These are phyloP conservation scores for Lonchura striata DNA, from an alignment of 2,113 vertebrate species.

Conservation along the genomic window DNA sequence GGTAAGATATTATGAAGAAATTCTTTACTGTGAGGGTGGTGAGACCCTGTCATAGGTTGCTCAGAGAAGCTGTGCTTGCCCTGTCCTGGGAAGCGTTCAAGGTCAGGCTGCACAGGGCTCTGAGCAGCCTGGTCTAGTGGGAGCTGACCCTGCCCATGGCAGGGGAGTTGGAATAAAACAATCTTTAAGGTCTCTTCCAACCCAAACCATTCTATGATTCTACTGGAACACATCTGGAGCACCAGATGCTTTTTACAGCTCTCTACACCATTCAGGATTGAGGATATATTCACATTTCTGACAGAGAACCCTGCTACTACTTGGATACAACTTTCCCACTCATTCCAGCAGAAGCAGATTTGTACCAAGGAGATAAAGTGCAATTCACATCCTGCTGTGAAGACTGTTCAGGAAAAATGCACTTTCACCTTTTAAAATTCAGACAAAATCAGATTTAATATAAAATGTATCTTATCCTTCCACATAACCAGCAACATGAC, in stretches of 20 bases:
- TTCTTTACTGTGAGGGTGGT: not conserved
- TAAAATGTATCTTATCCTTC: not conserved
- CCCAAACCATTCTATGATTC: not conserved
- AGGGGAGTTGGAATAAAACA: not conserved
- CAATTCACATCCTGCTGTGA: not conserved
- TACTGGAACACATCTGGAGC: not conserved
- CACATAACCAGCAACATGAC: not conserved
- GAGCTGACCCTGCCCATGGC: not conserved
- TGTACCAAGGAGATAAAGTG: not conserved
- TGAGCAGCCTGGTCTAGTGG: not conserved
- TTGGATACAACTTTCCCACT: not conserved
- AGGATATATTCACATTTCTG: not conserved
- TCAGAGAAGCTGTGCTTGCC: not conserved
- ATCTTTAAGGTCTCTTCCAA: not conserved
- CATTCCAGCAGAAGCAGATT: not conserved
- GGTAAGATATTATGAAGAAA: not conserved
- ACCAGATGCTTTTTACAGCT: not conserved
- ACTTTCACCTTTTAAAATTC: constrained; percentile 10
- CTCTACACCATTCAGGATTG: not conserved
- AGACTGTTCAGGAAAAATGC: not conserved
- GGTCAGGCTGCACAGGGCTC: not conserved
- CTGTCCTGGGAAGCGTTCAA: not conserved
- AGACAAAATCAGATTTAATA: not conserved
- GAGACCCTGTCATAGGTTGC: not conserved
- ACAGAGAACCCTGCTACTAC: not conserved